A percentile compares a stretch with the other conserved stretches of the same genome.
These are phyloP conservation scores for Pachyseris speciosa DNA, from an alignment of 64 coral and sea anemone genomes.

Conservation along the genomic window DNA sequence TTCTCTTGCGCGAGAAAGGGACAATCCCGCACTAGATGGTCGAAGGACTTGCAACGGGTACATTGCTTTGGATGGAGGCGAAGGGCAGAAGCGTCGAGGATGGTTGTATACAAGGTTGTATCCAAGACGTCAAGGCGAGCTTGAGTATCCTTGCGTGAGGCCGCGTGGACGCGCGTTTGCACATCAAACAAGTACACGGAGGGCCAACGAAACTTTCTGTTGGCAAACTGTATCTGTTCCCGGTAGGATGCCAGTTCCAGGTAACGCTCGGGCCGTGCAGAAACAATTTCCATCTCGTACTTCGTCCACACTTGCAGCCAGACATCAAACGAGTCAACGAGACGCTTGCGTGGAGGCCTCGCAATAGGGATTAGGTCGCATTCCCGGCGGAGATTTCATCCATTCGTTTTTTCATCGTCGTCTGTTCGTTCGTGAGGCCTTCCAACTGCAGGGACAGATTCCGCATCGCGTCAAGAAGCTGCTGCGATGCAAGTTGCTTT, in stretches of 20 bases:
- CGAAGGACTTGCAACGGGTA: no score
- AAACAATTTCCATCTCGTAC: slow-evolving; percentile 34
- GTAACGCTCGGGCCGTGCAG: slow-evolving; percentile 11
- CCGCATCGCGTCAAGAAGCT: no score
- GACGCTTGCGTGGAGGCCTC: slow-evolving; percentile 29
- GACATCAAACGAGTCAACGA: slow-evolving; percentile 21
- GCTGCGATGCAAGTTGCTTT: no score
- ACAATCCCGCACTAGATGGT: no score
- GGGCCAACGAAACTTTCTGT: no score
- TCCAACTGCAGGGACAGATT: background rate
- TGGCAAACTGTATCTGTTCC: no score
- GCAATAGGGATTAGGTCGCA: slow-evolving; percentile 34
- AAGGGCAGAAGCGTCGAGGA: slow-evolving; percentile 22
- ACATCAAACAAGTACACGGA: slow-evolving; percentile 40
- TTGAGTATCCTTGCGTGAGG: background rate
- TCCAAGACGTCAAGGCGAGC: background rate
- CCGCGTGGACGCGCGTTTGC: background rate
- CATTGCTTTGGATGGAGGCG: slow-evolving; percentile 8
- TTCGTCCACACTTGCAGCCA: slow-evolving; percentile 50
- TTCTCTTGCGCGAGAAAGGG: no score
- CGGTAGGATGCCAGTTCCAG: slow-evolving; percentile 20
- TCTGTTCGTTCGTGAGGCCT: background rate
- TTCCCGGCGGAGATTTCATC: no score
- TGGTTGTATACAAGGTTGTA: slow-evolving; percentile 36
- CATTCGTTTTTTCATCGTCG: background rate